These are phyloP conservation scores for Bruchidius siliquastri DNA, from an alignment of 2,888 invertebrate species.

Conservation along the genomic window DNA sequence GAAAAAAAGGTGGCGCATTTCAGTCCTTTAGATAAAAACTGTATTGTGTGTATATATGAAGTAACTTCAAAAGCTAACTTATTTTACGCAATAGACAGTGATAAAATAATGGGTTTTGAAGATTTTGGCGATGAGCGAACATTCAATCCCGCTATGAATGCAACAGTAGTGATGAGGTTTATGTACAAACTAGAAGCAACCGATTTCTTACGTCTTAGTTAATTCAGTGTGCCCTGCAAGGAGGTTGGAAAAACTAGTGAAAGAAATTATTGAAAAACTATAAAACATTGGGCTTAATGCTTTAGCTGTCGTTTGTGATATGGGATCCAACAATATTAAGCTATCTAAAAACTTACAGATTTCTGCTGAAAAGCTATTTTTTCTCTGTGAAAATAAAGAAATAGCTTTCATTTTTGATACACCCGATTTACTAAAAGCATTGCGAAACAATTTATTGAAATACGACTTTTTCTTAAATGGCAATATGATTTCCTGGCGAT, in stretches of 20 bases:
- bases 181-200: slow-evolving; percentile 11
- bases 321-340: slow-evolving; percentile 9
- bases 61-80: slow-evolving; percentile 10
- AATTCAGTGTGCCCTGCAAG: slow-evolving; percentile 10
- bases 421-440: slow-evolving; percentile 11
- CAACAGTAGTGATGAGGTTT: slow-evolving; percentile 13
- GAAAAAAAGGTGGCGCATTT: not conserved
- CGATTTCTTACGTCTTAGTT: slow-evolving; percentile 10
- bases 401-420: slow-evolving; percentile 9
- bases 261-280: slow-evolving; percentile 2
- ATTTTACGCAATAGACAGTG: slow-evolving; percentile 5
- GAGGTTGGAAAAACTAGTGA: slow-evolving; percentile 8
- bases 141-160: slow-evolving; percentile 13
- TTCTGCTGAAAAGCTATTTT: slow-evolving; percentile 9
- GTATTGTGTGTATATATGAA: slow-evolving; percentile 11
- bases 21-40: slow-evolving; percentile 3
- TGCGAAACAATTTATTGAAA: slow-evolving; percentile 10
- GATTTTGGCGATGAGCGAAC: slow-evolving; percentile 1
- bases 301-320: slow-evolving; percentile 10
- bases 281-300: slow-evolving; percentile 5
- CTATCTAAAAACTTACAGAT: slow-evolving; percentile 3
- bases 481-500: slow-evolving; percentile 1
- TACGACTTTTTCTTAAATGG: slow-evolving; percentile 8
- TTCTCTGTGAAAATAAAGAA: slow-evolving; percentile 5
- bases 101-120: slow-evolving; percentile 8